These are phyloP conservation scores for Xylophagus ater DNA, from an alignment of 2,888 invertebrate genomes.

Conservation along the genomic window DNA sequence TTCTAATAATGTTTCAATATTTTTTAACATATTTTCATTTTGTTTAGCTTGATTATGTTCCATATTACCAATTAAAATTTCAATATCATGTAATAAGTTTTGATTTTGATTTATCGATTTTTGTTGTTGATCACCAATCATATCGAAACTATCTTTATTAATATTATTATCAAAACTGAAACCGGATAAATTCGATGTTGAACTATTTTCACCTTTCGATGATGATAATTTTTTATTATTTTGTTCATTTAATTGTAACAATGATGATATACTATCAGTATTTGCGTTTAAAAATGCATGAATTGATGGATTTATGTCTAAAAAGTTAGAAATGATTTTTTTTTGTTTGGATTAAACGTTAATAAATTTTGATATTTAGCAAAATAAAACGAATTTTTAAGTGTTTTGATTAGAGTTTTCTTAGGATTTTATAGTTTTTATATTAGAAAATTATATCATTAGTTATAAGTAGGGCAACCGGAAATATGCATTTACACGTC, in stretches of 20 bases:
- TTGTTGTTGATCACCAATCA: conserved; percentile 22
- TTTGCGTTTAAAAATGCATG: conserved; percentile 35
- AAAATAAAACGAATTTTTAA: too few relatives aligned
- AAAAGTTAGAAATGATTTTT: conserved; percentile 18
- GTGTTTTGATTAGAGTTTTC: too few relatives aligned
- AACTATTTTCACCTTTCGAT: conserved; percentile 2
- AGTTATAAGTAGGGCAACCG: too few relatives aligned
- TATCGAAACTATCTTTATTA: conserved; percentile 19
- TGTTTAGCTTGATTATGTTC: conserved; percentile 37
- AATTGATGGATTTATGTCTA: conserved; percentile 30
- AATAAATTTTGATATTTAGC: too few relatives aligned
- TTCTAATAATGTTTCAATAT: conserved; percentile 33
- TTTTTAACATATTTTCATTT: conserved; percentile 30
- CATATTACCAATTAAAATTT: conserved; percentile 38
- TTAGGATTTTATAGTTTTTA: too few relatives aligned
- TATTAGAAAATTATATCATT: too few relatives aligned
- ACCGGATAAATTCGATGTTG: conserved; percentile 19
- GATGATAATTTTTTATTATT: conserved; percentile 3
- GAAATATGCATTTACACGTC: too few relatives aligned
- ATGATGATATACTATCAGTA: conserved; percentile 28
- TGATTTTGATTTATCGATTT: conserved; percentile 24
- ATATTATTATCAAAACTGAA: conserved; percentile 20
- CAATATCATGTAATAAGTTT: conserved; percentile 36
- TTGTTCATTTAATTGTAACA: conserved; percentile 13
- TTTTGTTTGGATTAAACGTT: background rate